Base-by-base conservation (phyloP, 2,888 invertebrate species). In the Sarcophaga variegata region DNA sequence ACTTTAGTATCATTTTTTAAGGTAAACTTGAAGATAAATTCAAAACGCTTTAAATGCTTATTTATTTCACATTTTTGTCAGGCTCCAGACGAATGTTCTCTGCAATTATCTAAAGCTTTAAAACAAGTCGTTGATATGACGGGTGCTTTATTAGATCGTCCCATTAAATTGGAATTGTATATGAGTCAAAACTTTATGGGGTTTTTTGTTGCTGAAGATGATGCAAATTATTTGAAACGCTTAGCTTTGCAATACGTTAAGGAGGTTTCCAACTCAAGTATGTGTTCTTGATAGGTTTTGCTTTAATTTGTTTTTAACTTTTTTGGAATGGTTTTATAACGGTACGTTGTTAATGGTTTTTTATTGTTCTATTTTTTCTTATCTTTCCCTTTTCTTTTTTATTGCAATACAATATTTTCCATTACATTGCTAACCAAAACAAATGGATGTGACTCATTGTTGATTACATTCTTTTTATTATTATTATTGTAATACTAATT, bases 101-200 rank as follows among this genome's bases (percentile, higher is more conserved):
- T 95, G 60, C 95, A 96, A 90, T 92, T 97, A 79, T 96, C 95
- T 3, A 96, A 95, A 91, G 95, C 96, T n/a, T 94, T 97, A 22
- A 96, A 96, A 91, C 95, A 95, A 90, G 95, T 97, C n/a, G 95
- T 97, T 89, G 96, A 96, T 89, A 95, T 94, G 92, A 95, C 96
- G 49, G 96, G 96, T 2, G 95, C 95, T 67, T 94, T 95, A 70
- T 94, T 97, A 37, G 95, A 95, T 89, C 95, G 95, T 83, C 95
- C 96, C 0, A 93, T 97, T 6, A 95, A 95, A 90, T 93, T 98
- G 74, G 98, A 98, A 92, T 96, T 96, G 0, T 98, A 98, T 91
- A 95, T 97, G 72, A 97, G 97, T 47, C 96, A 96, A 22, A 98
- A 97, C 93, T 98, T 98, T 92, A 97, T 98, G 96, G 98, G 98